Conservation (phyloP, 2,113 vertebrate species). For the Nestor notabilis region DNA sequence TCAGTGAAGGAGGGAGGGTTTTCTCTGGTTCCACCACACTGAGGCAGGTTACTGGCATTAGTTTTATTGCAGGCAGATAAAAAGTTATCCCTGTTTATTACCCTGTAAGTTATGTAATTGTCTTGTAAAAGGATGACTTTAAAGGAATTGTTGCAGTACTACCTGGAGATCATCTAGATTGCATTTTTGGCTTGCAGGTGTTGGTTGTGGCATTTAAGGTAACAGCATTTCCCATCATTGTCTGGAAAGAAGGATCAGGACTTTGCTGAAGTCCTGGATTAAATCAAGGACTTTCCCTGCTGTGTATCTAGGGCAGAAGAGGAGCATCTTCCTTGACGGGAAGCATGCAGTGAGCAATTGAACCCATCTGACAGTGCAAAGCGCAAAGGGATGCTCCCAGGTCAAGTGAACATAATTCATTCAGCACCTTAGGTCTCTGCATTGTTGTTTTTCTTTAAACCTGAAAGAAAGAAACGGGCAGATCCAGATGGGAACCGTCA, state of each 20-base stretch:
- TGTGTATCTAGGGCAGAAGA: neutral
- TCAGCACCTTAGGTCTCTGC: neutral
- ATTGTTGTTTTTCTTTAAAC: neutral
- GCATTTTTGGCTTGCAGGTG: neutral
- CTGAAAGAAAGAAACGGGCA: neutral
- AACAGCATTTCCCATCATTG: neutral
- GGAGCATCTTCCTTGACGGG: neutral
- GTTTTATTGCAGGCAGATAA: neutral
- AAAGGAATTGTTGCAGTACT: neutral
- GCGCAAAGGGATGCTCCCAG: neutral
- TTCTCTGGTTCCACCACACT: fast-evolving
- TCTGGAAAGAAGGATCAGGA: neutral
- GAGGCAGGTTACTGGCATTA: neutral
- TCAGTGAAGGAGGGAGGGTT: neutral
- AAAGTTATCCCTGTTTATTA: neutral
- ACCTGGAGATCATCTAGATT: neutral
- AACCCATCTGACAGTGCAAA: fast-evolving
- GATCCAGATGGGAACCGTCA: neutral
- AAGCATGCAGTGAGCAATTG: neutral
- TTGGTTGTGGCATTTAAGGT: neutral
- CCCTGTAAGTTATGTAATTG: neutral
- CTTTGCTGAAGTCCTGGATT: neutral
- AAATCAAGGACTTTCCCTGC: neutral
- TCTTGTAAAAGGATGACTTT: neutral
- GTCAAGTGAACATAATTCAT: neutral